These are phyloP conservation scores for Copsychus sechellarum DNA, from an alignment of 2,113 vertebrate genomes.

Conservation along the genomic window DNA sequence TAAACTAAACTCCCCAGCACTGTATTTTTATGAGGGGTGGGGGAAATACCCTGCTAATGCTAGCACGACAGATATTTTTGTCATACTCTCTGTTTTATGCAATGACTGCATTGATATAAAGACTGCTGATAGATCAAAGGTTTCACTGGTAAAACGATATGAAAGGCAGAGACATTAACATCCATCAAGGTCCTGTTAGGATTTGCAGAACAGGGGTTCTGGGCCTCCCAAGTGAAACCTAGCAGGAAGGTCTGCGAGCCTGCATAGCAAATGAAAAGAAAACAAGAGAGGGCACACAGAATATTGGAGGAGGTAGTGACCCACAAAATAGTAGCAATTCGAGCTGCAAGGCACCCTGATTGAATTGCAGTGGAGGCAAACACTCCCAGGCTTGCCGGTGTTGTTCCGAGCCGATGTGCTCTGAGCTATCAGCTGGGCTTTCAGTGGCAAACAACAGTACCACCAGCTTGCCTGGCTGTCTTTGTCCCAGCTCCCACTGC, in stretches of 20 bases:
- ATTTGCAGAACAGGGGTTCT: conserved; percentile 82
- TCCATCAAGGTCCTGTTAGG: conserved; percentile 89
- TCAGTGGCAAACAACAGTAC: not conserved
- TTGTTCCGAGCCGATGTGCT: not conserved
- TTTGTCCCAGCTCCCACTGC: conserved; percentile 23
- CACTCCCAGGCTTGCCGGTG: not conserved
- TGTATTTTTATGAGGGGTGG: conserved; percentile 12
- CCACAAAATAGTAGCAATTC: conserved; percentile 70
- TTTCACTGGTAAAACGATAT: conserved; percentile 84
- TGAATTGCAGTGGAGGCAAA: conserved; percentile 52
- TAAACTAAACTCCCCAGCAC: not conserved
- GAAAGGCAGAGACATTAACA: conserved; percentile 87
- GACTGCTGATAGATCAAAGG: conserved; percentile 89
- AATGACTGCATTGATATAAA: conserved; percentile 75
- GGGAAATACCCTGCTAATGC: not conserved
- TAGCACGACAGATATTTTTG: conserved; percentile 48
- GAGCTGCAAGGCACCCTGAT: conserved; percentile 58
- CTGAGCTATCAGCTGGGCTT: not conserved
- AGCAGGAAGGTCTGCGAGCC: conserved; percentile 75
- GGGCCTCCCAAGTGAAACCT: conserved; percentile 86
- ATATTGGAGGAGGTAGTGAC: conserved; percentile 77
- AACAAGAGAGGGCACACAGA: conserved; percentile 73
- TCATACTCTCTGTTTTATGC: conserved; percentile 76
- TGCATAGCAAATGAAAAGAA: conserved; percentile 75
- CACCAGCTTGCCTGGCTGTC: not conserved